Percentiles rank a stretch among this genome's conserved stretches.
Conservation (phyloP, 1,140 invertebrate genomes). For the Helicoverpa zea region DNA sequence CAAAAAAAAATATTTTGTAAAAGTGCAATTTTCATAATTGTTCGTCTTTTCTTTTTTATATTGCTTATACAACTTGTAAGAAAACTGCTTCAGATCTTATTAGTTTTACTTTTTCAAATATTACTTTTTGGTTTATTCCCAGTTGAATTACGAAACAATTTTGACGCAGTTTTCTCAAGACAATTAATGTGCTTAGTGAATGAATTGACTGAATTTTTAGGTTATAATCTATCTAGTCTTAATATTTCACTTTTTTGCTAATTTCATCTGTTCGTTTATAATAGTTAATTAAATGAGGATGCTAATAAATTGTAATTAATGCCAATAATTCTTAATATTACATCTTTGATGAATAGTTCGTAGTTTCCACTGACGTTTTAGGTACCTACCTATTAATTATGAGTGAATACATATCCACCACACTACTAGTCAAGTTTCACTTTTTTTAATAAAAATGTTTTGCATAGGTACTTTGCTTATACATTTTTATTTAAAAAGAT, state of each 20-base stretch:
- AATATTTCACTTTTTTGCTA: conserved; percentile 61
- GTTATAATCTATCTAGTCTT: conserved; percentile 72
- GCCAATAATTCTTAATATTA: conserved; percentile 42
- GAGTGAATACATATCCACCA: conserved; percentile 74
- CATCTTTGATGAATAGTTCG: conserved; percentile 49
- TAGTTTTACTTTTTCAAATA: neutral
- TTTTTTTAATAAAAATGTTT: conserved; percentile 40
- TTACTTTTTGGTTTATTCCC: conserved; percentile 11
- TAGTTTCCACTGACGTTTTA: conserved; percentile 64
- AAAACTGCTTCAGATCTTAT: conserved; percentile 40
- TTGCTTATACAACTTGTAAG: conserved; percentile 34
- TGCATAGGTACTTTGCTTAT: neutral
- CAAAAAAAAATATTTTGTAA: conserved; percentile 52
- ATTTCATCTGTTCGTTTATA: conserved; percentile 50
- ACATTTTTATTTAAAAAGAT: conserved; percentile 53
- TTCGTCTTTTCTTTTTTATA: conserved; percentile 42
- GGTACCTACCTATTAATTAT: conserved; percentile 64
- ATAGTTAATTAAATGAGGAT: conserved; percentile 32
- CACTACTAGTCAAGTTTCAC: conserved; percentile 70
- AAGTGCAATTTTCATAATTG: conserved; percentile 52
- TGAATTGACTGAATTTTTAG: conserved; percentile 75
- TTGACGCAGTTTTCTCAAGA: conserved; percentile 36
- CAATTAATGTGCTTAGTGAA: conserved; percentile 62
- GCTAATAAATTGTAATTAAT: conserved; percentile 38
- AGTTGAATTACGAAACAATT: neutral